Percentiles rank a stretch among this genome's conserved stretches.
phyloP scores from a whole-genome alignment of 2,797 vertebrate genomes.

The Hafferia zeledoni region DNA sequence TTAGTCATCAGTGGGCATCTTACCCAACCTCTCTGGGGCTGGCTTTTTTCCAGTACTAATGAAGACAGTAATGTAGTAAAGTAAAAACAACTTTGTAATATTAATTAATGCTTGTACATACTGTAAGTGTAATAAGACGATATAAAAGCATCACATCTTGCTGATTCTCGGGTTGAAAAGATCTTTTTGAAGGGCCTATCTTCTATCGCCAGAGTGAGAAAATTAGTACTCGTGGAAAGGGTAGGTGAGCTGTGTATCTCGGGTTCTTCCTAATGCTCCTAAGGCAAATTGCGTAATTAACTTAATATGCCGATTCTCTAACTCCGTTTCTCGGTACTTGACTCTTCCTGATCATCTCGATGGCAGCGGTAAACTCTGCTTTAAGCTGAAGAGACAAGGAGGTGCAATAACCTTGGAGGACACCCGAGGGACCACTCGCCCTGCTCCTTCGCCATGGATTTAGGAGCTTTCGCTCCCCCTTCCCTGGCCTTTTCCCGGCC shows the following conservation, averaged over 20 bases:
- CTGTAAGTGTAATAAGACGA: not conserved
- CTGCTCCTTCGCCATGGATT: not conserved
- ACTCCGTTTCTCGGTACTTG: not conserved
- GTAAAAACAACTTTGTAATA: not conserved
- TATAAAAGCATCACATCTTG: not conserved
- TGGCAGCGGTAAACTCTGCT: not conserved
- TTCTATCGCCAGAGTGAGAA: not conserved
- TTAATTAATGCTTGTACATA: not conserved
- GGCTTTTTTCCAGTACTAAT: not conserved
- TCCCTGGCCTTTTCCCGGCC: fast-evolving
- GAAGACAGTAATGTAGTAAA: not conserved
- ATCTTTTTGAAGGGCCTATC: not conserved
- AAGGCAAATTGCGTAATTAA: not conserved
- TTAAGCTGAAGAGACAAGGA: not conserved
- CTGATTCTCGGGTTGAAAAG: not conserved
- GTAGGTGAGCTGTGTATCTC: not conserved
- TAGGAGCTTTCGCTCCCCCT: not conserved
- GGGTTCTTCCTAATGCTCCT: fast-evolving
- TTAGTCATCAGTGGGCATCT: not conserved
- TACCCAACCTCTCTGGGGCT: not conserved
- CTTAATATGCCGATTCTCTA: not conserved
- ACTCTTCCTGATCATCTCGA: not conserved
- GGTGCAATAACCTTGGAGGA: not conserved
- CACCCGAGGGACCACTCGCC: not conserved
- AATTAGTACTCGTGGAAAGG: not conserved